These are phyloP conservation scores for Globodera rostochiensis DNA, from an alignment of 1,140 invertebrate species.

Conservation along the genomic window DNA sequence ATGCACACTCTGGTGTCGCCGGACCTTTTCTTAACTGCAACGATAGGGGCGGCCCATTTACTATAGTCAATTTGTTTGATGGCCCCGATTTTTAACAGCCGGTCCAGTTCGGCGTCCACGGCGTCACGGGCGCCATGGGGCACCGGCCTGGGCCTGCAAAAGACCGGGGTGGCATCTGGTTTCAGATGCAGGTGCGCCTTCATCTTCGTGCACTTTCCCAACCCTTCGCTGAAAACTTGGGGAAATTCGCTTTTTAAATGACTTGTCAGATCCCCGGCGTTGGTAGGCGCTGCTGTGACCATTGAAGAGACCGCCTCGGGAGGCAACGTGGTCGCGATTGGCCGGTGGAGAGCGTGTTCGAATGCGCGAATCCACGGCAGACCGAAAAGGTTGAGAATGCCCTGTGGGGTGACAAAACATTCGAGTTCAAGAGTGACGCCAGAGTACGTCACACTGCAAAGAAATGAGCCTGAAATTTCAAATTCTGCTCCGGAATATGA, in stretches of 20 bases:
- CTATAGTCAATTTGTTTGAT: slow-evolving; percentile 54
- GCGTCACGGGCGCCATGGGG: slow-evolving; percentile 46
- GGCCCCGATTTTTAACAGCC: slow-evolving; percentile 42
- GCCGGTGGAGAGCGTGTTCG: not conserved
- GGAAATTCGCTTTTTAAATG: not conserved
- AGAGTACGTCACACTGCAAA: too few relatives aligned
- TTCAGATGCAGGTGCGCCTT: slow-evolving; percentile 49
- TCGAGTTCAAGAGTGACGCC: too few relatives aligned
- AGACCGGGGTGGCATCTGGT: slow-evolving; percentile 31
- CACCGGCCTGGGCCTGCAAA: slow-evolving; percentile 51
- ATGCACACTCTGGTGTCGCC: slow-evolving; percentile 60
- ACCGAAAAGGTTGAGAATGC: not conserved
- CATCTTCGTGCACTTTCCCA: slow-evolving; percentile 41
- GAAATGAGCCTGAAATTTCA: too few relatives aligned
- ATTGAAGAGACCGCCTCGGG: not conserved
- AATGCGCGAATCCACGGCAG: not conserved
- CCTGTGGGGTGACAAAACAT: not conserved
- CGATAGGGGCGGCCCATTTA: slow-evolving; percentile 65
- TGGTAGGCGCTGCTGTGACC: not conserved
- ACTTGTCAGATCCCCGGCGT: not conserved
- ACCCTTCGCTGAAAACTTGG: not conserved
- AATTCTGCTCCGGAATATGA: too few relatives aligned
- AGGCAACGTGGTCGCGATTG: not conserved
- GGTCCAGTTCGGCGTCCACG: slow-evolving; percentile 60
- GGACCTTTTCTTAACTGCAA: slow-evolving; percentile 18